These are phyloP conservation scores for Poeciliopsis presidionis DNA, from an alignment of 2,797 vertebrate genomes.

Conservation along the genomic window DNA sequence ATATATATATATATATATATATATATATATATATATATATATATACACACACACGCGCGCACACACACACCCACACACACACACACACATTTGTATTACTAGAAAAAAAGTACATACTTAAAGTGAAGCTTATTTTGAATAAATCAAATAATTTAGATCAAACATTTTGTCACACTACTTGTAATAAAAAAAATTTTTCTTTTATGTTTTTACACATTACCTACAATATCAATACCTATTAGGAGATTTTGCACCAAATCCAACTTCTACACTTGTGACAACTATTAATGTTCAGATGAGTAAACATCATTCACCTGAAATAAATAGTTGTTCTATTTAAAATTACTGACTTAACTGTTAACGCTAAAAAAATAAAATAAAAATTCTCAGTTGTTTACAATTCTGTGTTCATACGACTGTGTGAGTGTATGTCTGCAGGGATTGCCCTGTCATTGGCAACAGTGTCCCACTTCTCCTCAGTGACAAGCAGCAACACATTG, in stretches of 20 bases:
- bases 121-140: background rate
- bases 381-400: background rate
- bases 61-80: no score
- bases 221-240: background rate
- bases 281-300: background rate
- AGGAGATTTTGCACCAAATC: background rate
- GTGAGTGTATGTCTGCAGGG: constrained; percentile 36
- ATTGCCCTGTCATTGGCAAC: constrained; percentile 72
- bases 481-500: constrained; percentile 92
- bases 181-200: background rate
- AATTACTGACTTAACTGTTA: background rate
- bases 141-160: background rate
- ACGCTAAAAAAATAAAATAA: background rate
- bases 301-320: background rate
- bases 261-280: background rate
- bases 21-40: background rate
- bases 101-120: background rate
- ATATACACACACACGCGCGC: no score
- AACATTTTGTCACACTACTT: background rate
- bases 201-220: background rate
- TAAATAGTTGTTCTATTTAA: background rate
- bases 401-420: background rate
- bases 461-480: constrained; percentile 73
- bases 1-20: background rate
- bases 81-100: background rate